Base-by-base conservation (phyloP, 2,113 vertebrate species). In the Equus quagga region DNA sequence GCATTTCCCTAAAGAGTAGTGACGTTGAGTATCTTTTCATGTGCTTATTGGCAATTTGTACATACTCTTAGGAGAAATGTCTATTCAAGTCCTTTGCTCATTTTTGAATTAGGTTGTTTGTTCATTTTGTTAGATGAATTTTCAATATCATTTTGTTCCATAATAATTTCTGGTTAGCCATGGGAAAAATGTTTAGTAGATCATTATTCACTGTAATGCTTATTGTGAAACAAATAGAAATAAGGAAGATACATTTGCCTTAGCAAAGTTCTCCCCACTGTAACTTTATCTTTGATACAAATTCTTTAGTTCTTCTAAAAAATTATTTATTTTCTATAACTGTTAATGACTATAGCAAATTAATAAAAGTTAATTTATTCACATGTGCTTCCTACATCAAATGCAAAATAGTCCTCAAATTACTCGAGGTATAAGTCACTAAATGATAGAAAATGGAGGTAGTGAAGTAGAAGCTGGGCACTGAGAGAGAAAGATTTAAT, bases 211-310 rank as follows among this genome's bases (percentile, higher is more conserved):
- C 31, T 87, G 75, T 64, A 91, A 51, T 81, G 46, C 15, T 86
- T 91, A 87, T 58, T 36, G 51, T 64, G 56, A 91, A 96, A 81
- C 36, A 94, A 86, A 86, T 58, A 49, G 13, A 94, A 94, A 93
- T 56, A 91, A 49, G 13, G 41, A 69, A 70, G 54, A 75, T 24
- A 33, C 11, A 67, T 86, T 62, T 81, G 44, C 21, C 51, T 81
- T 62, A 87, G 24, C 49, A 75, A 73, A 87, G 41, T 60, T 78
- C 17, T 81, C 19, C 9, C 33, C 15, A 94, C 6, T 75, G 14
- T 67, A 67, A 87, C 18, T 33, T 91, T 36, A 78, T 73, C 19
- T 85, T 90, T 90, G 54, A 73, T 49, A 72, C 10, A 76, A 49
- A 69, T 60, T 36, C 9, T 60, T 91, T 65, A 33, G 14, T 58